A percentile compares a stretch with the other conserved stretches of the same genome.
These are phyloP conservation scores for Ormyrus rosae DNA, from an alignment of 2,888 invertebrate species.

Conservation along the genomic window DNA sequence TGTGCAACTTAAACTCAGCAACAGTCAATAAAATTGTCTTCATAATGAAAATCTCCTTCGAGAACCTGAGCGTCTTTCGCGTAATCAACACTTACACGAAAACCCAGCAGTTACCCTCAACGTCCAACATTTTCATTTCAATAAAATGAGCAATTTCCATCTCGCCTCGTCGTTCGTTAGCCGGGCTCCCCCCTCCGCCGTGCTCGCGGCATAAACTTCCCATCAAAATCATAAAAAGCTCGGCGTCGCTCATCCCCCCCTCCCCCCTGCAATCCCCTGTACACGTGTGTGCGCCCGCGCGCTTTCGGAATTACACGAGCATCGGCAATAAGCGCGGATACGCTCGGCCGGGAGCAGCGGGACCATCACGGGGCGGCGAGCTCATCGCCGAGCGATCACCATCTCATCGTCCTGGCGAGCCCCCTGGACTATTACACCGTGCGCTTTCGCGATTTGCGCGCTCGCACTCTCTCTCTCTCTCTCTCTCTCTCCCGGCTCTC, in stretches of 20 bases:
- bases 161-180: background rate
- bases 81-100: no score
- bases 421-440: conserved; percentile 63
- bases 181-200: background rate
- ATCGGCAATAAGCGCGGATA: conserved; percentile 70
- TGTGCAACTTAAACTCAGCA: no score
- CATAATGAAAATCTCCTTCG: no score
- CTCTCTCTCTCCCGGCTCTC: no score
- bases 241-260: background rate
- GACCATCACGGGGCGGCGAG: conserved; percentile 73
- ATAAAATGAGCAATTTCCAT: conserved; percentile 37
- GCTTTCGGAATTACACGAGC: conserved; percentile 63
- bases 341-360: conserved; percentile 67
- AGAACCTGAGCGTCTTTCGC: no score
- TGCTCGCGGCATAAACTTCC: conserved; percentile 1
- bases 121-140: conserved; percentile 10
- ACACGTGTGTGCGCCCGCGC: conserved; percentile 15
- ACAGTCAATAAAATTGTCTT: no score
- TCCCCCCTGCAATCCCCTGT: conserved; percentile 38
- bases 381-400: conserved; percentile 75
- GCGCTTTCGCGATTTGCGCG: conserved; percentile 46
- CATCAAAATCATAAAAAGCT: background rate
- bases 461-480: background rate
- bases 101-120: no score
- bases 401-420: conserved; percentile 73